A percentile compares a stretch with the other conserved stretches of the same genome.
These are phyloP conservation scores for Anastrepha ludens DNA, from an alignment of 1,140 invertebrate species.

Conservation along the genomic window DNA sequence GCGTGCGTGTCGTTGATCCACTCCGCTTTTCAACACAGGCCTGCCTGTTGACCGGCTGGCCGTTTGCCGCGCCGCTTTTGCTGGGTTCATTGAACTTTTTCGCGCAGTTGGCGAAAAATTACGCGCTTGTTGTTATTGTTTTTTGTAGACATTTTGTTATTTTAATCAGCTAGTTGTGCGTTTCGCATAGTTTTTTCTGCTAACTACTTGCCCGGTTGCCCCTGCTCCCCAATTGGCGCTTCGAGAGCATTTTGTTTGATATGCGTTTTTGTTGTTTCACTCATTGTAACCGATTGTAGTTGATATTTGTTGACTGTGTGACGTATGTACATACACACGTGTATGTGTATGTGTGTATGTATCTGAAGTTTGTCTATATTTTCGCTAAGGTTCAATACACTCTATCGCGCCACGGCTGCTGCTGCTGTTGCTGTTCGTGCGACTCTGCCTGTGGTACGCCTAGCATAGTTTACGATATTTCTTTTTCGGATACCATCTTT, in stretches of 20 bases:
- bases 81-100: conserved; percentile 54
- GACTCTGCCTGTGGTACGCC: background rate
- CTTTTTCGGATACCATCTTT: background rate
- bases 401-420: conserved; percentile 13
- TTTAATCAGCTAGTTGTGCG: conserved; percentile 8
- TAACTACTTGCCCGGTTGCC: background rate
- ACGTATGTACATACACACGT: background rate
- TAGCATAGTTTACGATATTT: conserved; percentile 12
- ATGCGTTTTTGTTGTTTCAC: background rate
- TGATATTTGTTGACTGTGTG: background rate
- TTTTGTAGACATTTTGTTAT: conserved; percentile 11
- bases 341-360: background rate
- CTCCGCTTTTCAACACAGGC: background rate
- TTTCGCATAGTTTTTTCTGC: conserved; percentile 10
- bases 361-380: conserved; percentile 1
- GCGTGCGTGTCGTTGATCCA: conserved; percentile 42
- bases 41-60: background rate
- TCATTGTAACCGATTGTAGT: conserved; percentile 3
- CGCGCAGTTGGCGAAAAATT: conserved; percentile 34
- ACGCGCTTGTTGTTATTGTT: conserved; percentile 31
- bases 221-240: conserved; percentile 22
- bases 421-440: background rate
- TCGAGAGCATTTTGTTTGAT: background rate
- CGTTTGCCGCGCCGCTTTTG: conserved; percentile 18
- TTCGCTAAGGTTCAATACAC: conserved; percentile 51